Percentiles rank a stretch among this genome's conserved stretches.
Evolutionary conservation across 92 coral and sea anemone genomes (phyloP).

Genomic region (Galaxea fascicularis): DNA sequence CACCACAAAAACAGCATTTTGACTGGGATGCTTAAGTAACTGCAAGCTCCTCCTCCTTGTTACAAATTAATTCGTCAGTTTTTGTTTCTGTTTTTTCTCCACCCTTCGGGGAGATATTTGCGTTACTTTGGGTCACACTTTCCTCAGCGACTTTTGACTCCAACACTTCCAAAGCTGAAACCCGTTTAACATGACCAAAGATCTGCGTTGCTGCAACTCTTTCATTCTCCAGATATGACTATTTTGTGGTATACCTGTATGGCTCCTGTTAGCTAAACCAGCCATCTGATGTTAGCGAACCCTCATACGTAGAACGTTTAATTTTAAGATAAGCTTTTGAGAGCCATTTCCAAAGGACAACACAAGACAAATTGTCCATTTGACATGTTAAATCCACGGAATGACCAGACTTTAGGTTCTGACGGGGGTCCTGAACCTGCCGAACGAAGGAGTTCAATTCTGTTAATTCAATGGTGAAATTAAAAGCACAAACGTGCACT

Average conservation of each 20-base stretch:
- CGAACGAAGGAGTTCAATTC: too few species aligned
- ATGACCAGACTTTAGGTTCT: too few species aligned
- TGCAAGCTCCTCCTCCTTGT: background rate
- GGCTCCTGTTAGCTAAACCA: background rate
- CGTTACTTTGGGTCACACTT: slow-evolving; percentile 5
- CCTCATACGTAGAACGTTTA: background rate
- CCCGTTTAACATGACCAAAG: background rate
- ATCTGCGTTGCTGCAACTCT: background rate
- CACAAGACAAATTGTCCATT: too few species aligned
- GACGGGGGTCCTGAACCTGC: too few species aligned
- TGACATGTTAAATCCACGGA: too few species aligned
- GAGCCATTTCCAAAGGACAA: too few species aligned
- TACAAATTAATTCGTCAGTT: background rate
- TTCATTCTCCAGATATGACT: background rate
- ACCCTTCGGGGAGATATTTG: background rate
- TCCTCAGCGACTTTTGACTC: background rate
- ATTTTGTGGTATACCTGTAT: background rate
- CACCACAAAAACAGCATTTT: slow-evolving; percentile 20
- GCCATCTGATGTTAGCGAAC: background rate
- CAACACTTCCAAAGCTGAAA: background rate
- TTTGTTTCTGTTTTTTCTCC: background rate
- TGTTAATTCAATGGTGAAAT: too few species aligned
- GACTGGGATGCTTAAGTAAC: background rate
- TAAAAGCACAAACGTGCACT: too few species aligned
- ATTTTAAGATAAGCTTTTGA: too few species aligned